phyloP scores from a whole-genome alignment of 2,797 vertebrate genomes.

The Gymnothorax reevesii region DNA sequence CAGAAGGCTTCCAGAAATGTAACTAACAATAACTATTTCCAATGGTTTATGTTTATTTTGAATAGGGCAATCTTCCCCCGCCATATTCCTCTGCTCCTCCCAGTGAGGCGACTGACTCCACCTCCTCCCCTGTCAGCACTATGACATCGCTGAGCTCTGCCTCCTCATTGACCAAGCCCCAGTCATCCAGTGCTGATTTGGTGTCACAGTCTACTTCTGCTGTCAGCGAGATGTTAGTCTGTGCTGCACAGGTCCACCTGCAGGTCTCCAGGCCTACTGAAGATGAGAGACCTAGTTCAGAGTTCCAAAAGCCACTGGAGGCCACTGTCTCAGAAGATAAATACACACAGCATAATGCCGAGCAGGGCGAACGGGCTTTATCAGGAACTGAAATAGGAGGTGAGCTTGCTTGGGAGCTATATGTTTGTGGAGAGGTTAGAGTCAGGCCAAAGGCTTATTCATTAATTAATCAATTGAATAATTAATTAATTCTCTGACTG shows the following conservation, averaged over 20 bases:
- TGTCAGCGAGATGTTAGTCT: constrained; percentile 64
- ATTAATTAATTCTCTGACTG: no score
- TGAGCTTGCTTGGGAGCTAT: constrained; percentile 41
- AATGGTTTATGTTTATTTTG: constrained; percentile 24
- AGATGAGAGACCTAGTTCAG: constrained; percentile 33
- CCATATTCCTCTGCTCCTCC: constrained; percentile 75
- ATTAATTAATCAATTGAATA: background rate
- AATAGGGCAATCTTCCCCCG: constrained; percentile 74
- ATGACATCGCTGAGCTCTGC: constrained; percentile 75
- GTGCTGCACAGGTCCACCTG: constrained; percentile 71
- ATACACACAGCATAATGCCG: constrained; percentile 28
- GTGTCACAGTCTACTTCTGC: constrained; percentile 69
- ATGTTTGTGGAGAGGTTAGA: background rate
- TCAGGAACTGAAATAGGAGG: constrained; percentile 46
- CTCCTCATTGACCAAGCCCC: constrained; percentile 79
- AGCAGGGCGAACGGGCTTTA: constrained; percentile 18
- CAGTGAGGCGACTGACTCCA: constrained; percentile 75
- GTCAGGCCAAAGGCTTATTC: background rate
- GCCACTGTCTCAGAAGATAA: constrained; percentile 19
- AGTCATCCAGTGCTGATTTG: constrained; percentile 79
- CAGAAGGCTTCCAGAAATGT: background rate
- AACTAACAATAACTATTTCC: background rate
- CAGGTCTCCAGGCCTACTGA: constrained; percentile 42
- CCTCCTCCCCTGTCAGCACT: constrained; percentile 79
- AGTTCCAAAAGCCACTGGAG: constrained; percentile 22